A percentile compares a stretch with the other conserved stretches of the same genome.
Evolutionary conservation across 2,888 invertebrate genomes (phyloP).

Genomic region (Polietes domitor): DNA sequence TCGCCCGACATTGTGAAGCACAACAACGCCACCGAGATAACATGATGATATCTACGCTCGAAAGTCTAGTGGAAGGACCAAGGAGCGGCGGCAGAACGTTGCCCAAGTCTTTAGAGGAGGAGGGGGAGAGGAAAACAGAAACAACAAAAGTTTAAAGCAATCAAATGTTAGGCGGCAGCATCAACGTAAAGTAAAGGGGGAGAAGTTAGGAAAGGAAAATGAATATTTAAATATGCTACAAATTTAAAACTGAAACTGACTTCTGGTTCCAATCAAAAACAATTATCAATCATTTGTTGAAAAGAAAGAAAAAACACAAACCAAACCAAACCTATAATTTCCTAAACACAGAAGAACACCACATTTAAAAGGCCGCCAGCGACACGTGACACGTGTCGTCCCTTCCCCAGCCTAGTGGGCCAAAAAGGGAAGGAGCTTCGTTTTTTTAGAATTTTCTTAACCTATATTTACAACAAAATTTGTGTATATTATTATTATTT

Average conservation of each 20-base stretch:
- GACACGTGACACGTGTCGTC: not conserved
- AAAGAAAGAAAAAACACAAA: not conserved
- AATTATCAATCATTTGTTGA: not conserved
- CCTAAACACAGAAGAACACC: not conserved
- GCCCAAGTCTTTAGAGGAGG: not conserved
- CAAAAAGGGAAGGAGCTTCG: too few species aligned
- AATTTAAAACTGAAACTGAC: not conserved
- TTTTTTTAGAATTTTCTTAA: not conserved
- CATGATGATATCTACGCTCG: slow-evolving; percentile 73
- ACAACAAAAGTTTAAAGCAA: slow-evolving; percentile 31
- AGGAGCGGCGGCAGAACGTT: not conserved
- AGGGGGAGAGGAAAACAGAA: too few species aligned
- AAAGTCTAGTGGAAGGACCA: slow-evolving; percentile 16
- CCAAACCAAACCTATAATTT: slow-evolving; percentile 11
- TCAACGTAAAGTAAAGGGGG: not conserved
- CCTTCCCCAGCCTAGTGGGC: not conserved
- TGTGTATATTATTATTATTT: slow-evolving; percentile 15
- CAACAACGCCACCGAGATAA: slow-evolving; percentile 77
- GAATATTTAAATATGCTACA: slow-evolving; percentile 8
- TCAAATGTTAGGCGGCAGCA: slow-evolving; percentile 25
- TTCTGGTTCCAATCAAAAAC: slow-evolving; percentile 19
- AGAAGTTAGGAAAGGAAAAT: not conserved
- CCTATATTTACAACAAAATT: not conserved
- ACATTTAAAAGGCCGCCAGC: not conserved
- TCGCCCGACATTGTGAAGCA: slow-evolving; percentile 78